phyloP scores from a whole-genome alignment of 1,140 invertebrate genomes.

The Drosophila persimilis region DNA sequence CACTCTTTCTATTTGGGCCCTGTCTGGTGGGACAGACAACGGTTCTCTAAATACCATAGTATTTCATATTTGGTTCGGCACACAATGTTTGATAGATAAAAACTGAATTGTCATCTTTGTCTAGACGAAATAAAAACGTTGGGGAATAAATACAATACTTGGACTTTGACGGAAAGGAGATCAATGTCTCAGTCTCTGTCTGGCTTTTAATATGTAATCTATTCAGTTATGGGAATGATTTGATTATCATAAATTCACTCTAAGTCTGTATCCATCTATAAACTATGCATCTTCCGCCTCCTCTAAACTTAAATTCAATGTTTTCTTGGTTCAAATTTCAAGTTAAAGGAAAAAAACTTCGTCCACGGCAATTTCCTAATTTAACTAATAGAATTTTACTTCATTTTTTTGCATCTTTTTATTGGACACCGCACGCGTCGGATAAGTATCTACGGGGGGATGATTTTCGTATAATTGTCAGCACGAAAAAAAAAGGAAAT shows the following conservation, averaged over 20 bases:
- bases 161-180: no score
- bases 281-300: not conserved
- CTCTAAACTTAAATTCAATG: slow-evolving; percentile 1
- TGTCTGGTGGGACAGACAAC: slow-evolving; percentile 13
- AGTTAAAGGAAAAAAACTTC: slow-evolving; percentile 8
- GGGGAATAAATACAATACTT: no score
- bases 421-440: slow-evolving; percentile 51
- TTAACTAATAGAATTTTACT: slow-evolving; percentile 66
- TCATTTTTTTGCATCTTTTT: slow-evolving; percentile 5
- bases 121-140: slow-evolving; percentile 19
- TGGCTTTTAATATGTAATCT: no score
- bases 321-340: not conserved
- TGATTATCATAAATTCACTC: no score
- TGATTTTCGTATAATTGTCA: slow-evolving; percentile 47
- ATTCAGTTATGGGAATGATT: no score
- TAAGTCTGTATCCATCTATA: no score
- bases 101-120: slow-evolving; percentile 30
- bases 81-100: slow-evolving; percentile 2
- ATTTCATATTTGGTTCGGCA: slow-evolving; percentile 2
- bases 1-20: slow-evolving; percentile 1
- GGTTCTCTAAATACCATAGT: slow-evolving; percentile 5
- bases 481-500: slow-evolving; percentile 27
- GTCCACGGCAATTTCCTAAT: slow-evolving; percentile 53
- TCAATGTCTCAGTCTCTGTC: no score
- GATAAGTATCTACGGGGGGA: slow-evolving; percentile 44